A percentile compares a stretch with the other conserved stretches of the same genome.
Conservation (phyloP, 2,113 vertebrate genomes). For the Corythoichthys haematopterus region DNA sequence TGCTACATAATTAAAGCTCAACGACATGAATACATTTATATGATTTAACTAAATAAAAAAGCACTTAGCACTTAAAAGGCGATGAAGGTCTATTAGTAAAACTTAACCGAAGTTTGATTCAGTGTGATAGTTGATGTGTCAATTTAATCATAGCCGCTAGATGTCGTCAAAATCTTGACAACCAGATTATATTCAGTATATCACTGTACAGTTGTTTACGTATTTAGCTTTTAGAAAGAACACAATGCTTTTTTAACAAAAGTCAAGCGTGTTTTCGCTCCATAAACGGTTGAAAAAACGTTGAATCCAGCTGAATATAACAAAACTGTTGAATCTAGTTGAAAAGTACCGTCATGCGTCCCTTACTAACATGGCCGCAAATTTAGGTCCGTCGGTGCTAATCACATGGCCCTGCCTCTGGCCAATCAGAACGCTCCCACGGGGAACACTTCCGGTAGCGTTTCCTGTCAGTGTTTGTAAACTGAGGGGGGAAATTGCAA, state of each 20-base stretch:
- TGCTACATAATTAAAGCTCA: too few relatives aligned
- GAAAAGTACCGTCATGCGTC: not conserved
- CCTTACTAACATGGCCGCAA: conserved; percentile 48
- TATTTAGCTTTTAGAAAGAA: conserved; percentile 18
- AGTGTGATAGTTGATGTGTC: not conserved
- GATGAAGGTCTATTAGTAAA: too few relatives aligned
- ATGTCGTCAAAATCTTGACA: conserved; percentile 15
- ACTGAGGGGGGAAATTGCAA: conserved; percentile 73
- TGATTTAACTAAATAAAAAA: not conserved
- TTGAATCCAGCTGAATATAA: not conserved
- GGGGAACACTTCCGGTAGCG: conserved; percentile 72
- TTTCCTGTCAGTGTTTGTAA: conserved; percentile 82
- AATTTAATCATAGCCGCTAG: conserved; percentile 22
- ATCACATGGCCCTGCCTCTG: conserved; percentile 42
- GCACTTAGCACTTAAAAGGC: too few relatives aligned
- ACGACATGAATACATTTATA: too few relatives aligned
- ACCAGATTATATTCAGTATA: too few relatives aligned
- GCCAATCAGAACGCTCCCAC: conserved; percentile 49
- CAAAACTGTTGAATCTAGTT: not conserved
- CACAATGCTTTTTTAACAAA: not conserved
- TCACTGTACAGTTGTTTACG: conserved; percentile 10
- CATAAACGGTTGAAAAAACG: not conserved
- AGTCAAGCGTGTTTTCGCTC: not conserved
- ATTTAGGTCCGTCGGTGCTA: not conserved
- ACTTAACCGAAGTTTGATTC: too few relatives aligned